Evolutionary conservation across 1,140 invertebrate genomes (phyloP).

Genomic region (Orchestia grillus): DNA sequence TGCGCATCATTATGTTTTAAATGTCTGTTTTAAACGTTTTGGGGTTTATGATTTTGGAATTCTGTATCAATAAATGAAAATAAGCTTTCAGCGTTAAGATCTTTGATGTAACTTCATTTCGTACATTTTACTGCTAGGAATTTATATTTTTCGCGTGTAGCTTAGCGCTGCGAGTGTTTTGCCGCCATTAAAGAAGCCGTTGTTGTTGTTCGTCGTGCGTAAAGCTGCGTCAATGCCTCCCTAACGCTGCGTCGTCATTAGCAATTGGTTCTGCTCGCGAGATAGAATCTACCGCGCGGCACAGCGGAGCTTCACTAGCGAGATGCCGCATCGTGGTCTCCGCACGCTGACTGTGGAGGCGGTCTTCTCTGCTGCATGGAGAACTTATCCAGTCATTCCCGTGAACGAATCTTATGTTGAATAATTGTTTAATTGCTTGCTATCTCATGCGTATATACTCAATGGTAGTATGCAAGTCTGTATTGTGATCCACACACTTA

Average conservation of each 20-base stretch:
- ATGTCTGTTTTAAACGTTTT: too few relatives aligned
- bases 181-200: background rate
- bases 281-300: conserved; percentile 20
- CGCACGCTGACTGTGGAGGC: too few relatives aligned
- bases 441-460: too few relatives aligned
- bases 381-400: too few relatives aligned
- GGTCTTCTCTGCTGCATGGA: too few relatives aligned
- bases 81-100: background rate
- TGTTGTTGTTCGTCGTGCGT: conserved; percentile 18
- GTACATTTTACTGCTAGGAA: background rate
- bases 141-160: background rate
- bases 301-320: background rate
- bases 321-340: background rate
- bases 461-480: too few relatives aligned
- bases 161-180: conserved; percentile 18
- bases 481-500: too few relatives aligned
- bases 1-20: too few relatives aligned
- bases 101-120: background rate
- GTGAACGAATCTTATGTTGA: too few relatives aligned
- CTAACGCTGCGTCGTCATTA: conserved; percentile 38
- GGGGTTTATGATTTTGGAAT: background rate
- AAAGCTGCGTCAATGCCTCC: conserved; percentile 9
- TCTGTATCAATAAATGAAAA: background rate
- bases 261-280: conserved; percentile 51
- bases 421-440: too few relatives aligned